A percentile compares a stretch with the other conserved stretches of the same genome.
phyloP scores from a whole-genome alignment of 1,140 invertebrate species.

The Contarinia nasturtii region DNA sequence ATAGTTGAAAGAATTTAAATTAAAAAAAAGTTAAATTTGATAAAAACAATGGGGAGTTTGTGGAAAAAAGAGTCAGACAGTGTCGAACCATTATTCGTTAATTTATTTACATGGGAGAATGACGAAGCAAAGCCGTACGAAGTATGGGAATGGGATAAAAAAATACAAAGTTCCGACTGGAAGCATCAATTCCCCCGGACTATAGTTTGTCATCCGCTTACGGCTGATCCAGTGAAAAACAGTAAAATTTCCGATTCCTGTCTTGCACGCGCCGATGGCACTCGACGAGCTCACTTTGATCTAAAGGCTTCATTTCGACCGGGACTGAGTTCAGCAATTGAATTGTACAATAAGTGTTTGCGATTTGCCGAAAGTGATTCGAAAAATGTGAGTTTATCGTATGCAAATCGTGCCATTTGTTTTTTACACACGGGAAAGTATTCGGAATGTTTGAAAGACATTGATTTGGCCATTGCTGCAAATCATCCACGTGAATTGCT shows the following conservation, averaged over 20 bases:
- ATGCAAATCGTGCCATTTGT: slow-evolving; percentile 25
- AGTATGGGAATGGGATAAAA: neutral
- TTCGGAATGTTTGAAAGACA: slow-evolving; percentile 21
- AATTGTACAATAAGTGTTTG: slow-evolving; percentile 12
- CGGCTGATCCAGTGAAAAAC: neutral
- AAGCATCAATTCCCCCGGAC: neutral
- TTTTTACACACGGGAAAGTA: slow-evolving; percentile 20
- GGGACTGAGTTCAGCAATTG: neutral
- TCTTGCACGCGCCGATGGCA: neutral
- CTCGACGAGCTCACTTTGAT: too few species aligned
- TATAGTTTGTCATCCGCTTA: too few species aligned
- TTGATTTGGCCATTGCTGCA: slow-evolving; percentile 13
- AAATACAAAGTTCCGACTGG: neutral
- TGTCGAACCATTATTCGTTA: neutral
- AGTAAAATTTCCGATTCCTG: slow-evolving; percentile 12
- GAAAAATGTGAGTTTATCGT: slow-evolving; percentile 15
- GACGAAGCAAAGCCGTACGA: neutral
- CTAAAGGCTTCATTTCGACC: neutral
- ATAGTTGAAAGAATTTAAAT: too few species aligned
- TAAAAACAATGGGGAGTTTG: too few species aligned
- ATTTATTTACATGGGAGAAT: too few species aligned
- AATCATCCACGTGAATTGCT: slow-evolving; percentile 15
- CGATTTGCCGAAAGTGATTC: slow-evolving; percentile 9
- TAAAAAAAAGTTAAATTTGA: too few species aligned
- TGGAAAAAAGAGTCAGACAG: neutral